These are phyloP conservation scores for Bombus consobrinus DNA, from an alignment of 1,140 invertebrate genomes.

Conservation along the genomic window DNA sequence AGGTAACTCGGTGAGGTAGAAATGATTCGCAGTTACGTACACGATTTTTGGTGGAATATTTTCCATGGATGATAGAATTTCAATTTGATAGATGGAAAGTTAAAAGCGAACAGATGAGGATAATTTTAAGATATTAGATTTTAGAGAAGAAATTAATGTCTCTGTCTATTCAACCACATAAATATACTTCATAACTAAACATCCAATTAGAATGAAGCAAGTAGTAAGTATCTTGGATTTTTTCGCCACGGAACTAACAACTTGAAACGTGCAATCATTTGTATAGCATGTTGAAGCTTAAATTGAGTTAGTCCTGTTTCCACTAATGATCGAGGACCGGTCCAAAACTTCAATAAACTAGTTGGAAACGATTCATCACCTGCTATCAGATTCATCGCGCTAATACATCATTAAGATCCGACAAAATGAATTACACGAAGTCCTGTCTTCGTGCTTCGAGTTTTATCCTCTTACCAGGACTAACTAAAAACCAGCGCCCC, in stretches of 20 bases:
- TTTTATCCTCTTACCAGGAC: neutral
- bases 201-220: neutral
- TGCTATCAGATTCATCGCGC: slow-evolving; percentile 26
- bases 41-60: no score
- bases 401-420: slow-evolving; percentile 40
- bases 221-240: neutral
- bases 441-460: neutral
- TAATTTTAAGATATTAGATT: no score
- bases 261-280: neutral
- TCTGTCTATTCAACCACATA: no score
- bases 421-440: slow-evolving; percentile 37
- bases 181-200: no score
- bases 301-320: neutral
- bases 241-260: neutral
- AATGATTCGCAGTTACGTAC: no score
- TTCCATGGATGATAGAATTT: no score
- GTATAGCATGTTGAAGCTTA: neutral
- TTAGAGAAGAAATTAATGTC: no score
- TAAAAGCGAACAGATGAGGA: no score
- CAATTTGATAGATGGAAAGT: no score
- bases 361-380: slow-evolving; percentile 23
- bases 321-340: slow-evolving; percentile 17
- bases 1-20: no score
- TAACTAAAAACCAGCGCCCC: neutral
- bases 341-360: slow-evolving; percentile 2